These are phyloP conservation scores for Phengaris alcon DNA, from an alignment of 2,888 invertebrate species.

Conservation along the genomic window DNA sequence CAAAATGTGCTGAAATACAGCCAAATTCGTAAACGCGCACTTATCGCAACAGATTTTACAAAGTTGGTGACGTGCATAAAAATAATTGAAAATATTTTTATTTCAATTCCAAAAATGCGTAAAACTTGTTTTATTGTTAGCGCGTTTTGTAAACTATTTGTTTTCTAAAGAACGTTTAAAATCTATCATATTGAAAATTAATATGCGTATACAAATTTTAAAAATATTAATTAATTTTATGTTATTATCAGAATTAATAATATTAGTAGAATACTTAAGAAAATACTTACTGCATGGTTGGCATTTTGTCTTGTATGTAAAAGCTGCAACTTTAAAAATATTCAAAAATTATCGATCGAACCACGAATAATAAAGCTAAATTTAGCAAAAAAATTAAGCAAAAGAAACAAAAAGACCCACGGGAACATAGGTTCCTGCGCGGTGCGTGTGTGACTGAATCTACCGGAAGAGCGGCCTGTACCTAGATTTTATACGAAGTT, in stretches of 20 bases:
- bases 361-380: background rate
- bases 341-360: no score
- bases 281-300: conserved; percentile 12
- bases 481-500: conserved; percentile 25
- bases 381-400: background rate
- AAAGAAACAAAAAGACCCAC: background rate
- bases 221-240: no score
- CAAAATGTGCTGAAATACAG: no score
- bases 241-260: background rate
- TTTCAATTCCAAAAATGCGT: background rate
- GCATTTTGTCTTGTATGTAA: conserved; percentile 1
- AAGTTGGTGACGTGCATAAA: background rate
- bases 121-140: background rate
- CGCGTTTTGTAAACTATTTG: background rate
- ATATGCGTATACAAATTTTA: background rate
- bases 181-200: background rate
- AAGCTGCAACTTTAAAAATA: no score
- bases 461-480: conserved; percentile 6
- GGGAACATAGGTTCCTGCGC: background rate
- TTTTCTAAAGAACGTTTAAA: background rate
- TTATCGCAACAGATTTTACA: background rate
- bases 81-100: background rate
- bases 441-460: background rate
- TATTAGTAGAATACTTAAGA: background rate
- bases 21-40: no score